A percentile compares a stretch with the other conserved stretches of the same genome.
These are phyloP conservation scores for Cladopsammia gracilis DNA, from an alignment of 64 coral and sea anemone genomes.

Conservation along the genomic window DNA sequence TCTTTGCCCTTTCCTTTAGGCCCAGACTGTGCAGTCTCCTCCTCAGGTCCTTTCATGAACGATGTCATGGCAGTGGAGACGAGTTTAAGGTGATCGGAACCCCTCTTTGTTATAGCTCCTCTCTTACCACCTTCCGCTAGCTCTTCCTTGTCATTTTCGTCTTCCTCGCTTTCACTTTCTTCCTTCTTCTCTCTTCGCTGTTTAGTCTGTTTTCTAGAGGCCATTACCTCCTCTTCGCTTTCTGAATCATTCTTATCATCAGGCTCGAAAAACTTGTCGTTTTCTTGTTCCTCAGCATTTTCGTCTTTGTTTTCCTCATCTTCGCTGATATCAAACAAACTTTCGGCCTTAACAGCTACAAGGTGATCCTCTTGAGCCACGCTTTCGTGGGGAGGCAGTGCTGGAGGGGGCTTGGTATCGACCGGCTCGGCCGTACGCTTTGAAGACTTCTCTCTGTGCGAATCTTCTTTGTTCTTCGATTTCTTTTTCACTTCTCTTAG, in stretches of 20 bases:
- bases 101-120: slow-evolving; percentile 2
- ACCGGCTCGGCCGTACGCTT: neutral
- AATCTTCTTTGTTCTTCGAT: slow-evolving; percentile 34
- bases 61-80: slow-evolving; percentile 40
- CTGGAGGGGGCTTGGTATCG: neutral
- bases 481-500: slow-evolving; percentile 73
- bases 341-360: slow-evolving; percentile 62
- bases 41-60: neutral
- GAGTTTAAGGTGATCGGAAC: neutral
- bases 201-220: slow-evolving; percentile 1
- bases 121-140: neutral
- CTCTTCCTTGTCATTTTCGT: slow-evolving; percentile 21
- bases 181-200: neutral
- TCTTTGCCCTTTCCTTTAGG: neutral
- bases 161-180: slow-evolving; percentile 38
- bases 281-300: slow-evolving; percentile 16
- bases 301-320: slow-evolving; percentile 43
- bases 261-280: slow-evolving; percentile 20
- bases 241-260: slow-evolving; percentile 31
- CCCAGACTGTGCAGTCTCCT: neutral
- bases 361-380: slow-evolving; percentile 14
- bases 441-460: slow-evolving; percentile 29
- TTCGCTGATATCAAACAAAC: slow-evolving; percentile 74
- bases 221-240: neutral
- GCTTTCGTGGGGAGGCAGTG: neutral